Base-by-base conservation (phyloP, 2,888 invertebrate genomes). In the Oeneis ivallda region DNA sequence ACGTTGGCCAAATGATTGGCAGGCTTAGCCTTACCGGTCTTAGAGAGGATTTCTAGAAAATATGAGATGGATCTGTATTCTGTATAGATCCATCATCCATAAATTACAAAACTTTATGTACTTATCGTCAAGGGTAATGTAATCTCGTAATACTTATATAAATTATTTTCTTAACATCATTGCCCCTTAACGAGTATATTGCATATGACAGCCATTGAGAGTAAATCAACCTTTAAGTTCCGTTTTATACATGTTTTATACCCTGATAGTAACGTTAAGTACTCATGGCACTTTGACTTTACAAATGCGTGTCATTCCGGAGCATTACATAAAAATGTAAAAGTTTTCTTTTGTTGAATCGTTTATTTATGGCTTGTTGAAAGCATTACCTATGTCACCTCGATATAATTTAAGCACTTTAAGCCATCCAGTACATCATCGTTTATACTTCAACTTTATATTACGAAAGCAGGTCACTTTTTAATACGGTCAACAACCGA, bases 301-400 rank as follows among this genome's bases (percentile, higher is more conserved):
- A 54, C 47, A 41, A 56, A 56, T 17, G 50, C 54, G 57, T 54
- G 43, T 68, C 65, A 65, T 50, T 65, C 32, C 41, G 52, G 54
- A 37, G 43, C 61, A 65, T 68, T 65, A 68, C 62, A 53, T 54
- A 62, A 62, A 67, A 62, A 47, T 43, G 52, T 69, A 65, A 69
- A 65, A 67, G 63, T 59, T 63, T 56, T 59, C 65, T 65, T 65
- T 67, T 60, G 47, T 65, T 64, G 49, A 54, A 49, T 65, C 62
- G 58, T 49, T 45, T 60, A 61, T 69, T 64, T 63, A 52, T 58
- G 37, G 57, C 56, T 45, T 41, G 47, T 47, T 47, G 58, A 47
- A 58, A 47, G 57, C 57, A 58, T 62, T 65, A 47, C 47, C 54
- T 54, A 5, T 62, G 65, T 65, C 67, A 68, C 62, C 67, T 47